Percentiles rank a stretch among this genome's conserved stretches.
phyloP scores from a whole-genome alignment of 2,888 invertebrate genomes.

The Acrocera orbiculus region DNA sequence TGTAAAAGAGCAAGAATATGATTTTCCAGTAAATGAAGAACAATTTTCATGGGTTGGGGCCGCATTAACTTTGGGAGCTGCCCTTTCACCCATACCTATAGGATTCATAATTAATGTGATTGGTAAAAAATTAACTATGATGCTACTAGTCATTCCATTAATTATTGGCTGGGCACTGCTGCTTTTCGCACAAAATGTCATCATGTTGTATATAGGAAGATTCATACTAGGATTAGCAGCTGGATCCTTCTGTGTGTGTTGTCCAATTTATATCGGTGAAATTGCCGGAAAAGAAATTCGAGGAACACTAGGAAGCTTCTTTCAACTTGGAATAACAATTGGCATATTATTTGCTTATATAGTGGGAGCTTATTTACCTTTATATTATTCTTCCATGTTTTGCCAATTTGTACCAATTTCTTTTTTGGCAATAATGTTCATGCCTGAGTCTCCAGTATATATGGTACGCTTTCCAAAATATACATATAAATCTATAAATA shows the following conservation, averaged over 20 bases:
- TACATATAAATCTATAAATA: not conserved
- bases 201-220: constrained; percentile 26
- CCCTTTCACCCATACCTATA: constrained; percentile 52
- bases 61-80: constrained; percentile 51
- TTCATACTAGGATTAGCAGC: constrained; percentile 28
- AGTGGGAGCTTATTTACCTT: constrained; percentile 33
- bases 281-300: constrained; percentile 68
- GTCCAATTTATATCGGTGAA: constrained; percentile 73
- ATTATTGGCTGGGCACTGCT: constrained; percentile 56
- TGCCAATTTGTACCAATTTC: constrained; percentile 37
- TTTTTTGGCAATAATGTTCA: constrained; percentile 50
- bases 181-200: constrained; percentile 47
- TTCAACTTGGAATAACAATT: constrained; percentile 68
- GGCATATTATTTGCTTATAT: constrained; percentile 67
- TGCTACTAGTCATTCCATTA: constrained; percentile 40
- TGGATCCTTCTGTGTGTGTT: constrained; percentile 67
- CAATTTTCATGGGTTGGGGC: constrained; percentile 57
- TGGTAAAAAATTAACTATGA: constrained; percentile 50
- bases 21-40: constrained; percentile 33
- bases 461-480: constrained; percentile 29
- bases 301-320: constrained; percentile 70
- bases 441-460: constrained; percentile 76
- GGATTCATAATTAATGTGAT: constrained; percentile 49
- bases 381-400: constrained; percentile 24
- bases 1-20: constrained; percentile 33